Base-by-base conservation (phyloP, 2,888 invertebrate genomes). In the Andrena trimmerana region DNA sequence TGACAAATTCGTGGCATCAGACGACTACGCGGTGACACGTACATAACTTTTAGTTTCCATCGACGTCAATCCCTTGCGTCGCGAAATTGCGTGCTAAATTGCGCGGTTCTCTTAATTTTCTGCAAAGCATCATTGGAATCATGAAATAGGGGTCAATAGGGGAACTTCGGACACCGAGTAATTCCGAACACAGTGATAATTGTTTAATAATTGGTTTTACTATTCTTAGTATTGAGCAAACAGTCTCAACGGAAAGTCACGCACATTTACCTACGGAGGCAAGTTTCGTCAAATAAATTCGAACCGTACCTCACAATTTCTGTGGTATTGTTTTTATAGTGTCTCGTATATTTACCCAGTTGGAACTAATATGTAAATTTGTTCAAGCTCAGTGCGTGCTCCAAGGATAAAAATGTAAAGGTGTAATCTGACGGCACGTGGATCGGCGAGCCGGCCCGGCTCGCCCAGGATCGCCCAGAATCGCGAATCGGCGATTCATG, bases 221-320 rank as follows among this genome's bases (percentile, higher is more conserved):
- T 36, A 36, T 10, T 8, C 36, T 36, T 36, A 36, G 36, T 36
- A 36, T 10, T 10, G 2, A 36, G 36, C 36, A 36, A 36, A 36
- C 36, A 52, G 50, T 52, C 50, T n/a, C 1, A n/a, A n/a, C 7
- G 50, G 7, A 52, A 52, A 52, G 50, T n/a, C n/a, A n/a, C 50
- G n/a, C n/a, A 52, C 6, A n/a, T n/a, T 52, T 52, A 36, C 36
- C 10, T 36, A 6, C 6, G 7, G n/a, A 7, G 5, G n/a, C 7
- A 52, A n/a, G n/a, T 52, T 52, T 52, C n/a, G n/a, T 52, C 50
- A 52, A 52, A 52, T 52, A 52, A 52, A n/a, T n/a, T 52, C n/a
- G n/a, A 52, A 6, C 50, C 50, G 50, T 52, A n/a, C n/a, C 5
- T 52, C 7, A 52, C n/a, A 52, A 52, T 52, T 27, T 27, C 2